Evolutionary conservation across 2,113 vertebrate genomes (phyloP).

Genomic region (Syngnathus scovelli): DNA sequence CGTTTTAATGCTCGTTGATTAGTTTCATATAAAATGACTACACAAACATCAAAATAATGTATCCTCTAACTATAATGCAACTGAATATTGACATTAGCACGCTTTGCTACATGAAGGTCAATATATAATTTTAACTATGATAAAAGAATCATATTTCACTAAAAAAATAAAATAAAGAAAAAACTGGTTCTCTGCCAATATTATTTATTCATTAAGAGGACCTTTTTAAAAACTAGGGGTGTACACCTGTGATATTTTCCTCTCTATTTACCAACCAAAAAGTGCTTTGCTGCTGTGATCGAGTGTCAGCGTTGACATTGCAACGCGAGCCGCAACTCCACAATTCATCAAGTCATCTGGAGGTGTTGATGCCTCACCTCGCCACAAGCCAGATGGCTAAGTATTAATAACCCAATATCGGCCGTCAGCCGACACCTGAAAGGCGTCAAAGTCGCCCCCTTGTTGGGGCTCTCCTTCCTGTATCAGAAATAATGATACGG

Average conservation of each 20-base stretch:
- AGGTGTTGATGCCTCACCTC: slow-evolving; percentile 32
- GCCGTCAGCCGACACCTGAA: slow-evolving; percentile 29
- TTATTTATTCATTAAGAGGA: slow-evolving; percentile 15
- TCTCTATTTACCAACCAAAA: slow-evolving; percentile 51
- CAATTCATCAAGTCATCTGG: slow-evolving; percentile 52
- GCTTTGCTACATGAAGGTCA: no score
- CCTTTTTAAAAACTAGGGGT: slow-evolving; percentile 8
- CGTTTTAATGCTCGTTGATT: neutral
- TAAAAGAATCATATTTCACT: no score
- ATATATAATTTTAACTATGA: no score
- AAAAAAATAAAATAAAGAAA: no score
- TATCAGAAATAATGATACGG: slow-evolving; percentile 31
- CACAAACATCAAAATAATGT: no score
- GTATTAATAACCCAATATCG: slow-evolving; percentile 47
- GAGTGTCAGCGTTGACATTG: slow-evolving; percentile 30
- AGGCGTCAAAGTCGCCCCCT: slow-evolving; percentile 34
- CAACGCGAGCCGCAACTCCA: slow-evolving; percentile 43
- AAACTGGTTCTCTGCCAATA: no score
- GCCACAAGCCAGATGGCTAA: slow-evolving; percentile 49
- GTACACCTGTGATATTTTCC: slow-evolving; percentile 16
- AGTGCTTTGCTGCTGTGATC: slow-evolving; percentile 12
- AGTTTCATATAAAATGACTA: neutral
- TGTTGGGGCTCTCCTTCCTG: slow-evolving; percentile 21
- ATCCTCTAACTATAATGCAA: no score
- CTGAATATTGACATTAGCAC: no score